Evolutionary conservation across 2,797 vertebrate genomes (phyloP), one percentile per base, ranked within the genome.

Genomic region (Echeneis naucrates): DNA sequence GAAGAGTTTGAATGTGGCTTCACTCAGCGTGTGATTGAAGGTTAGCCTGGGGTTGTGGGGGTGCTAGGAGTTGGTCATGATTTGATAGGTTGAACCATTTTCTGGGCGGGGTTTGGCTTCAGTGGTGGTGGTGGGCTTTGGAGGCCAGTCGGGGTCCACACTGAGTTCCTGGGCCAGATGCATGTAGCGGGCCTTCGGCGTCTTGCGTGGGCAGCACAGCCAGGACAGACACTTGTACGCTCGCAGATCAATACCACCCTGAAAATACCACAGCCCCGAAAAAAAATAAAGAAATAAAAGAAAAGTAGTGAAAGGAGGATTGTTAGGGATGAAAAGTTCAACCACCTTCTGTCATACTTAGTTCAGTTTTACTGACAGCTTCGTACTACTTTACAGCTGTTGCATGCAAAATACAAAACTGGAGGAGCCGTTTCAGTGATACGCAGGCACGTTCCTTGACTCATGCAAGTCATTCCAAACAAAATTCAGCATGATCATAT

Each of bases 141-240:
- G 98, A 17, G 98, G 98, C 98, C 98, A 99, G 79, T 98, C 97
- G 0, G 98, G 98, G 87, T 99, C 98, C 53, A 97, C 93, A 47
- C 95, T 91, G 72, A 99, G 94, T 91, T 99, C 97, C 93, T 99
- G 96, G 78, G 98, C 98, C 86, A 99, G 94, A 77, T 97, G 95
- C 96, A 96, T 97, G 86, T 99, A 99, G 76, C 97, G 98, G 48
- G 97, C 97, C 90, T 97, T 96, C 79, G 97, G 97, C 0, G 89
- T 95, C 83, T 93, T 95, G 82, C 74, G 88, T 42, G 85, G 93
- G 50, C 93, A 94, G 70, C 95, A 94, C 13, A 96, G 72, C 77
- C 91, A 91, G 23, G 93, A 92, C 54, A 95, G 83, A 87, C 93
- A 94, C 79, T 92, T 95, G 60, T 83, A 86, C 0, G 87, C 87